Base-by-base conservation (phyloP, 1,140 invertebrate species). In the Drosophila chauvacae region DNA sequence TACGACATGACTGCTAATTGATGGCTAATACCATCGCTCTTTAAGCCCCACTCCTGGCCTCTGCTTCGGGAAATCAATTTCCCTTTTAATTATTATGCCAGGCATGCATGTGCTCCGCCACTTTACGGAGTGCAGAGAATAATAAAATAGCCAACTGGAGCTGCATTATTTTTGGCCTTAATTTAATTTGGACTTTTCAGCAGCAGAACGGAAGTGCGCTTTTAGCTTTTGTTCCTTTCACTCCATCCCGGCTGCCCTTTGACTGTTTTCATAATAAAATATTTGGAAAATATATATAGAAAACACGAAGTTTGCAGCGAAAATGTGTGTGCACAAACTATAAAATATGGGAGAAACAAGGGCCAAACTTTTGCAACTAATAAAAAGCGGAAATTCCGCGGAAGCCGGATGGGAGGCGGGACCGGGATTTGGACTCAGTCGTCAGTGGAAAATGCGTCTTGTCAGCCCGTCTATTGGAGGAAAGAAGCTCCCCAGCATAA, bases 141-240 rank as follows among this genome's bases (percentile, higher is more conserved):
- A 71, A 47, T 51, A 41, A 70, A 59, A 65, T 18, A n/a, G 7
- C 45, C 33, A 48, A 51, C 35, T 53, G 30, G 35, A 55, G 71
- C 60, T 72, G 85, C 81, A 84, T 83, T 84, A 81, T 88, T 84
- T 84, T 82, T 61, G 79, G 76, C 82, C 83, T 64, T 72, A 87
- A 86, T 86, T 86, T 56, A 86, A 86, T 86, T 87, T 87, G 48
- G 63, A 77, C 63, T 72, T 84, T 90, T 76, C 64, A 81, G 80
- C 70, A 79, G 68, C 37, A 18, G 50, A 57, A 51, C 70, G 61
- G 66, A 70, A 59, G 59, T 56, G 53, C 20, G 51, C 53, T 26
- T 23, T 56, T 26, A 56, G 53, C 35, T 69, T 33, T 33, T 18
- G 50, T 51, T 51, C 28, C 48, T 51, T 30, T n/a, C 10, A 51